These are phyloP conservation scores for Semicossyphus pulcher DNA, from an alignment of 2,113 vertebrate genomes.

Conservation along the genomic window DNA sequence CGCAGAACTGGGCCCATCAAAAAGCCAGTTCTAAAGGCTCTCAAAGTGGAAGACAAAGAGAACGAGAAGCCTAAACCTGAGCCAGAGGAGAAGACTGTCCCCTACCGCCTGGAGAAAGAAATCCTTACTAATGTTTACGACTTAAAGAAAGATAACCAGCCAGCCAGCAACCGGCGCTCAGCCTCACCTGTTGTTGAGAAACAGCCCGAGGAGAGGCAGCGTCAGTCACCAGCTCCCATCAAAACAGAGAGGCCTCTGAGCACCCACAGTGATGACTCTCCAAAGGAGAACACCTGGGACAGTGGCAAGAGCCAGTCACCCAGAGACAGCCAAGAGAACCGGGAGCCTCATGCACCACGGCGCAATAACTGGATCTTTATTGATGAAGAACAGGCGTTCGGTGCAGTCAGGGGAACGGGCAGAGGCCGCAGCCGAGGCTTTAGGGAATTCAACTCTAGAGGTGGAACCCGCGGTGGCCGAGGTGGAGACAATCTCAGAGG, in stretches of 20 bases:
- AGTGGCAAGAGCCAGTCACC: slow-evolving; percentile 72
- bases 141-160: slow-evolving; percentile 84
- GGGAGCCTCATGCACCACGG: slow-evolving; percentile 85
- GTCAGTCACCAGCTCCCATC: slow-evolving; percentile 67
- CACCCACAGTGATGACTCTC: slow-evolving; percentile 80
- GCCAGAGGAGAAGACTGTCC: slow-evolving; percentile 84
- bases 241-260: slow-evolving; percentile 78
- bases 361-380: slow-evolving; percentile 99
- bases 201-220: slow-evolving; percentile 80
- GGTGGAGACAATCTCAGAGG: slow-evolving; percentile 74
- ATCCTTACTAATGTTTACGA: slow-evolving; percentile 82
- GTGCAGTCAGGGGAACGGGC: slow-evolving; percentile 86
- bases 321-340: slow-evolving; percentile 77
- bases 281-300: slow-evolving; percentile 86
- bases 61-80: slow-evolving; percentile 93
- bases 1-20: slow-evolving; percentile 96
- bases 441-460: slow-evolving; percentile 91
- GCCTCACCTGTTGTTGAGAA: slow-evolving; percentile 81
- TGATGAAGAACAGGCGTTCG: slow-evolving; percentile 96
- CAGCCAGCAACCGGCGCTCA: slow-evolving; percentile 69
- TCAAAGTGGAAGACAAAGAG: slow-evolving; percentile 97
- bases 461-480: slow-evolving; percentile 82
- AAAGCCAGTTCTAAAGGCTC: slow-evolving; percentile 96
- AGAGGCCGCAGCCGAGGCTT: slow-evolving; percentile 91
- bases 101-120: slow-evolving; percentile 85